Base-by-base conservation (phyloP, 2,113 vertebrate species). In the Cricetomys ansorgei region DNA sequence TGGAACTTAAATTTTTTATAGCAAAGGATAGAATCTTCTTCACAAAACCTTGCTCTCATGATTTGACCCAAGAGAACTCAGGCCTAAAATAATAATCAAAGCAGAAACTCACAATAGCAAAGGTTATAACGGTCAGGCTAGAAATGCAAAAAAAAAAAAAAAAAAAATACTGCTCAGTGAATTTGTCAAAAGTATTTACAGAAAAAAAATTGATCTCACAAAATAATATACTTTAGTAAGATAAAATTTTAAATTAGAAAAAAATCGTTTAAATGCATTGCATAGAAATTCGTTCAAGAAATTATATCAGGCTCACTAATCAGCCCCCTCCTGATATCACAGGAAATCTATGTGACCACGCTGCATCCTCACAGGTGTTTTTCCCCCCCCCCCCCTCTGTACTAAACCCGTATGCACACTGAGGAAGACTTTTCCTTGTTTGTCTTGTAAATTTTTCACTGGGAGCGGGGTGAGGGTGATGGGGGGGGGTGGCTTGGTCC, bases 231-330 rank as follows among this genome's bases (percentile, higher is more conserved):
- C 13, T 86, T 89, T 23, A 83, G n/a, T 83, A 87, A 88, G 80
- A 88, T 69, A 92, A 88, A 94, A 76, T 29, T 85, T 92, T 81
- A 80, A 80, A 93, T n/a, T 88, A 16, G 72, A 89, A 95, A 94
- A 88, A 55, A 67, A n/a, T 80, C 67, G 67, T 15, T 45, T 27
- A 80, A 88, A 84, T 55, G 29, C 34, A 84, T 40, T 53, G 3
- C 34, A 83, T n/a, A 73, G 55, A 62, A 97, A 91, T 91, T 23
- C 69, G 15, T 69, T 87, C 12, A 93, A 81, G 50, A 89, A 87
- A 57, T 77, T 65, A 25, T 53, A 70, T 70, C 75, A 11, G 34
- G 50, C 55, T 93, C 84, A 79, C 34, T 65, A 73, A 77, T 48
- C 57, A 17, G 7, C 7, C 12, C 23, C 9, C 10, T 80, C 23